A percentile compares a stretch with the other conserved stretches of the same genome.
phyloP scores from a whole-genome alignment of 2,113 vertebrate species.

The Cacatua alba region DNA sequence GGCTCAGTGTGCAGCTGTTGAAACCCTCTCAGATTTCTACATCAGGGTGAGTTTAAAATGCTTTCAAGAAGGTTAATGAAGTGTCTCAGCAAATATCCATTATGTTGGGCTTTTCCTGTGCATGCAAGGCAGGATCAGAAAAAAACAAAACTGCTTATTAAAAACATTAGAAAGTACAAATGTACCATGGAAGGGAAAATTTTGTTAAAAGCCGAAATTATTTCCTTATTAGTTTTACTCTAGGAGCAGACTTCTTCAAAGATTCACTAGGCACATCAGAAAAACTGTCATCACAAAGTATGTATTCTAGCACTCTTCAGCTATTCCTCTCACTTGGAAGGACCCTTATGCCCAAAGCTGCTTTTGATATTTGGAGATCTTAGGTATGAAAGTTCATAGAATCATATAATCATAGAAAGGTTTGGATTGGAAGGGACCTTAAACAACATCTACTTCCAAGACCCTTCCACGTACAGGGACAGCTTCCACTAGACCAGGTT shows the following conservation, averaged over 20 bases:
- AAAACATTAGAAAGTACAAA: background rate
- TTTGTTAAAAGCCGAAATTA: background rate
- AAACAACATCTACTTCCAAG: background rate
- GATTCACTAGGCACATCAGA: background rate
- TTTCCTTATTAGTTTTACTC: background rate
- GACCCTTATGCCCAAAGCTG: background rate
- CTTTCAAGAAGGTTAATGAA: constrained; percentile 3
- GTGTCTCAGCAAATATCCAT: background rate
- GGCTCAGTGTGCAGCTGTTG: background rate
- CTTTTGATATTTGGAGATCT: background rate
- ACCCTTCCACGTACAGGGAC: background rate
- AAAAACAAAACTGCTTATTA: background rate
- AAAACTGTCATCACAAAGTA: background rate
- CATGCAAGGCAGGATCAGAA: background rate
- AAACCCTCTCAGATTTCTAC: background rate
- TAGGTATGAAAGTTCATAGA: background rate
- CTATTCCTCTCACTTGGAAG: background rate
- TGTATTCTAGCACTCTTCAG: background rate
- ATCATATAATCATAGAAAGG: background rate
- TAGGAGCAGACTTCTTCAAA: background rate
- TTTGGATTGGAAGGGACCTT: background rate
- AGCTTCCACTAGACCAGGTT: background rate
- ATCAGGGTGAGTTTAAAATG: background rate
- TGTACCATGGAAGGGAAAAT: background rate
- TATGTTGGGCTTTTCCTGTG: background rate